These are phyloP conservation scores for Patiria pectinifera DNA, from an alignment of 53 echinoderm and acorn worm genomes.

Conservation along the genomic window DNA sequence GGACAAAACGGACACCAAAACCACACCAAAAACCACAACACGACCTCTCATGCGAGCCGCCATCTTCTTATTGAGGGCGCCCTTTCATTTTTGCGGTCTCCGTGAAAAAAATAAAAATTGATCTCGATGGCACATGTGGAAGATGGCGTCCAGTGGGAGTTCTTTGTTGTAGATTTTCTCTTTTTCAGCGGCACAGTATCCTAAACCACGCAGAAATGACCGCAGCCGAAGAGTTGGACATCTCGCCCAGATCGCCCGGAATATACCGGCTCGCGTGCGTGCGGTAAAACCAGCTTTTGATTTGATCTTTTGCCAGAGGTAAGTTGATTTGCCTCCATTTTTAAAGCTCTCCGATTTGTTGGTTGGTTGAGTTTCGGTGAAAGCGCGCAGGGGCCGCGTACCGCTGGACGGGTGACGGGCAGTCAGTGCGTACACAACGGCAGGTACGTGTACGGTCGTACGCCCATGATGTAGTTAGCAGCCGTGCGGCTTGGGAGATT, in stretches of 20 bases:
- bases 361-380: background rate
- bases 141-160: slow-evolving; percentile 67
- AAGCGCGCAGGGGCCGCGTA: background rate
- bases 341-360: slow-evolving; percentile 40
- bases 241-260: slow-evolving; percentile 43
- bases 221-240: slow-evolving; percentile 19
- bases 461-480: background rate
- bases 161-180: slow-evolving; percentile 70
- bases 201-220: slow-evolving; percentile 39
- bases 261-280: slow-evolving; percentile 50
- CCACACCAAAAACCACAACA: slow-evolving; percentile 37
- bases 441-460: background rate
- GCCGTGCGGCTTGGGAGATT: background rate
- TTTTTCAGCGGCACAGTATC: slow-evolving; percentile 56
- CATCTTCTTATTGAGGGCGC: slow-evolving; percentile 46
- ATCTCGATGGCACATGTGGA: slow-evolving; percentile 68
- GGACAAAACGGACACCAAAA: slow-evolving; percentile 29
- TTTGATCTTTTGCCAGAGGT: slow-evolving; percentile 47
- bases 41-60: slow-evolving; percentile 35
- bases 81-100: slow-evolving; percentile 52
- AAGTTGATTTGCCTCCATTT: slow-evolving; percentile 54
- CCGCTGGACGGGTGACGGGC: background rate
- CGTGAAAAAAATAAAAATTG: slow-evolving; percentile 2
- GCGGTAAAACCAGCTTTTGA: slow-evolving; percentile 30
- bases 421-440: background rate